phyloP scores from a whole-genome alignment of 2,113 vertebrate genomes.

The Heterotis niloticus region DNA sequence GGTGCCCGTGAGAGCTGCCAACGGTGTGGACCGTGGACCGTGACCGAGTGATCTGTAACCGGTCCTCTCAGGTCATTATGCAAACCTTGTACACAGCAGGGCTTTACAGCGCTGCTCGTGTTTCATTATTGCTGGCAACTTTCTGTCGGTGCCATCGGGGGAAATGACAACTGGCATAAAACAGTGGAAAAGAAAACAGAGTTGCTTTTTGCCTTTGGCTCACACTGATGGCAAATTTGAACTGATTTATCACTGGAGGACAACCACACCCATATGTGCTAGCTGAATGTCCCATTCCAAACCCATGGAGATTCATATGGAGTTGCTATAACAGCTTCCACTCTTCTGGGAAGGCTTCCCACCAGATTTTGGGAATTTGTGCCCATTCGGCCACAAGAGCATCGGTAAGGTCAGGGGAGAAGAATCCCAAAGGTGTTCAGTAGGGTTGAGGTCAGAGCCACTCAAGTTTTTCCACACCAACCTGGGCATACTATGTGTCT shows the following conservation, averaged over 20 bases:
- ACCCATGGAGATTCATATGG: too few species aligned
- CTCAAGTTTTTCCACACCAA: too few species aligned
- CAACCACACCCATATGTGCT: too few species aligned
- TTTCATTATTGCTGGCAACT: not conserved
- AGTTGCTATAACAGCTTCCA: too few species aligned
- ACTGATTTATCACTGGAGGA: not conserved
- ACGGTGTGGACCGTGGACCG: not conserved
- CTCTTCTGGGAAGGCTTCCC: too few species aligned
- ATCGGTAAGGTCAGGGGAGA: too few species aligned
- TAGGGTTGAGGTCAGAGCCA: too few species aligned
- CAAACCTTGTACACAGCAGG: not conserved
- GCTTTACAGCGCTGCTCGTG: not conserved
- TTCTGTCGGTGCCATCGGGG: not conserved
- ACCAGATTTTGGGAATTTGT: too few species aligned
- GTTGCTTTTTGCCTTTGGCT: not conserved
- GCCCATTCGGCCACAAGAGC: too few species aligned
- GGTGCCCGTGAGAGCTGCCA: not conserved
- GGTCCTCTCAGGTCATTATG: not conserved
- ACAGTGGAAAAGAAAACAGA: not conserved
- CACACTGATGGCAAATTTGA: not conserved
- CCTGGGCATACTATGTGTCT: too few species aligned
- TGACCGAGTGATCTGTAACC: not conserved
- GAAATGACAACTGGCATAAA: not conserved
- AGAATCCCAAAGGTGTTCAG: too few species aligned
- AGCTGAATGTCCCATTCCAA: too few species aligned